Percentiles rank a stretch among this genome's conserved stretches.
Evolutionary conservation across 2,113 vertebrate species (phyloP).

Genomic region (Cervus canadensis): DNA sequence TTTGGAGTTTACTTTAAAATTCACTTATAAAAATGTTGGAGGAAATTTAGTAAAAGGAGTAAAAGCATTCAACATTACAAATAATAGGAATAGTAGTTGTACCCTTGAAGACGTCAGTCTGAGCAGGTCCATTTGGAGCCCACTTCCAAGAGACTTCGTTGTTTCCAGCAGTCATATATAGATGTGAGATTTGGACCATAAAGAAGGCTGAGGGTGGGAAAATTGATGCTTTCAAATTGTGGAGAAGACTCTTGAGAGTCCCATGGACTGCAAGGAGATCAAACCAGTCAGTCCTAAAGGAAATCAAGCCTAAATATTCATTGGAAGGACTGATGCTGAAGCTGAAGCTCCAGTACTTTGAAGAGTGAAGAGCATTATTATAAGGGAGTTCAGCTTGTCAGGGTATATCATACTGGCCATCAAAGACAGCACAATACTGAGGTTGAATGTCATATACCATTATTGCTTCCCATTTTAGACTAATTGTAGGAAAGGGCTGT

Average conservation of each 20-base stretch:
- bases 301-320: neutral
- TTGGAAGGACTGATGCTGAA: neutral
- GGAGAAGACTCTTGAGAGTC: neutral
- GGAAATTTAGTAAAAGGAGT: conserved; percentile 37
- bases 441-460: neutral
- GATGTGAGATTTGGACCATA: neutral
- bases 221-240: neutral
- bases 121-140: neutral
- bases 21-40: conserved; percentile 49
- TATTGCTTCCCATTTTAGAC: neutral
- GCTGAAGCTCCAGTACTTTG: neutral
- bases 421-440: neutral
- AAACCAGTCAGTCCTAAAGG: neutral
- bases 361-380: neutral
- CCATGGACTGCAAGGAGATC: neutral
- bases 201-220: neutral
- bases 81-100: neutral
- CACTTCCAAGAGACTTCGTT: neutral
- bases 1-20: conserved; percentile 45
- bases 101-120: neutral
- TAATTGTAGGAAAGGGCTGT: neutral
- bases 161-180: neutral
- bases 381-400: neutral
- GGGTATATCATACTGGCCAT: neutral
- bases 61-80: neutral